Evolutionary conservation across 2,888 invertebrate genomes (phyloP), one percentile per base, ranked within the genome.

Genomic region (Physocephala rufipes): DNA sequence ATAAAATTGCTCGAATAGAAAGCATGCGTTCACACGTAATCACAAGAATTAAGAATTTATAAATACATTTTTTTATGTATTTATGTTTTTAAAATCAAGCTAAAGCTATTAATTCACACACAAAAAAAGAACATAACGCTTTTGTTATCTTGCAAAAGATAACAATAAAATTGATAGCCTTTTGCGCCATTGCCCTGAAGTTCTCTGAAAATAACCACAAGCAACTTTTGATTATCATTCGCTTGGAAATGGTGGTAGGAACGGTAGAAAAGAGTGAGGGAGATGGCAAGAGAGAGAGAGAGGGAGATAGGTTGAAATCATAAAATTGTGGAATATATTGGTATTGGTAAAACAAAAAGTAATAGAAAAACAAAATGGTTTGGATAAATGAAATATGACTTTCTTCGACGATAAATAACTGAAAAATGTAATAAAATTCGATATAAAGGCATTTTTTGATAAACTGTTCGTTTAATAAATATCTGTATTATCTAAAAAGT

Each of bases 151-250:
- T 49, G 16, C 19, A 19, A 21, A 36, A 53, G 66, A 66, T 66
- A 66, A 28, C 66, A 36, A 15, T 66, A 24, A 36, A 64, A 64
- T 26, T 45, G 24, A 64, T 21, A 66, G 43, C 55, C 36, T 53
- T 64, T 66, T 66, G 55, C 66, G 53, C 66, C 66, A 66, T 53
- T 66, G 66, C 66, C 66, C 13, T 49, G 36, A 16, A 36, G 21
- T 53, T 5, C 43, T 64, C 64, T 15, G n/a, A 24, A 13, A 30
- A 64, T 26, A 24, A 49, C 13, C 64, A 15, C 63, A 16, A 61
- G 47, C 45, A 63, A 45, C 24, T 49, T 49, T 49, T 51, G 64
- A 49, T 47, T 64, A 26, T n/a, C 64, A 28, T 28, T 7, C 21
- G 9, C 9, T 36, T 36, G 4, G 36, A 36, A 36, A 36, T 7